Evolutionary conservation across 2,113 vertebrate genomes (phyloP).

Genomic region (Hemichromis elongatus): DNA sequence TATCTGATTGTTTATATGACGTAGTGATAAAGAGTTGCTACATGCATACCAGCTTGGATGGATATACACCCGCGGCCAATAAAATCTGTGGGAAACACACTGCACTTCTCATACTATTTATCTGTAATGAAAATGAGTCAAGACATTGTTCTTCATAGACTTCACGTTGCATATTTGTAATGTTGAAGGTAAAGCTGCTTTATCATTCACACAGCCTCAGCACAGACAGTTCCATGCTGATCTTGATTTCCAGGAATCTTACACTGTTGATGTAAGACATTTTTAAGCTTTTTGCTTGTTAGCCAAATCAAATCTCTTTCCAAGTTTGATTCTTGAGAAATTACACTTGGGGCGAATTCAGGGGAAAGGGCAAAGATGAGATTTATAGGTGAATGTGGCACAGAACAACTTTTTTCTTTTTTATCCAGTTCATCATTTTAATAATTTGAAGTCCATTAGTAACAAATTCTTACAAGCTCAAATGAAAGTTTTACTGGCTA

Average conservation of each 20-base stretch:
- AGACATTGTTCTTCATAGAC: neutral
- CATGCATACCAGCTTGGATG: neutral
- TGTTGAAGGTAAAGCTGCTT: neutral
- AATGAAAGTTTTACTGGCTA: neutral
- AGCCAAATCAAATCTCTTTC: neutral
- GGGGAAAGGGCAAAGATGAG: neutral
- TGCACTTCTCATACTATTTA: neutral
- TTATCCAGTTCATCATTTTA: neutral
- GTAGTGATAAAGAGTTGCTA: neutral
- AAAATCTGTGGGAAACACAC: neutral
- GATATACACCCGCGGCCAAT: fast-evolving
- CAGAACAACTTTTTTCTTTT: neutral
- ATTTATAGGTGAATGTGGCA: neutral
- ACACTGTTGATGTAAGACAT: neutral
- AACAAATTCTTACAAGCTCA: neutral
- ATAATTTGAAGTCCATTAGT: neutral
- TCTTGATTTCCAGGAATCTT: neutral
- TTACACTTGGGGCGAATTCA: neutral
- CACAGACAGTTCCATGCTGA: neutral
- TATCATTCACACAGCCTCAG: neutral
- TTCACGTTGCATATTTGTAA: neutral
- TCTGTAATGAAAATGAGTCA: neutral
- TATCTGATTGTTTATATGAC: fast-evolving
- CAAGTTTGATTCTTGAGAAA: neutral
- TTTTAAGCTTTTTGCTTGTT: neutral